Evolutionary conservation across 2,888 invertebrate genomes (phyloP), one percentile per base, ranked within the genome.

Genomic region (Proisotoma minuta): DNA sequence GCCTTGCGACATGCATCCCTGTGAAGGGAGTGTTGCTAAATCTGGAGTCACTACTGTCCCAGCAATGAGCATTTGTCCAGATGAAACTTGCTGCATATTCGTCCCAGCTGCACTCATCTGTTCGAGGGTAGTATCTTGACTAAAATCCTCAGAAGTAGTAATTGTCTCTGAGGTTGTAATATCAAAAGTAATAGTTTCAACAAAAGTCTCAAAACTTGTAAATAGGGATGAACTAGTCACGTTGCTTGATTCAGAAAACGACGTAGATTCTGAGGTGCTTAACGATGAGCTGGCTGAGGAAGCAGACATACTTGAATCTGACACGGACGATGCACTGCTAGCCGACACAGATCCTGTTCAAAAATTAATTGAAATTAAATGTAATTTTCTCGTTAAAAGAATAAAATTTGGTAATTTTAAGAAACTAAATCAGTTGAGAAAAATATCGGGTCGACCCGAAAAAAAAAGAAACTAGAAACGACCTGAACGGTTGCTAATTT

Each of bases 81-180:
- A n/a, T 23, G 20, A 8, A 18, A 23, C 18, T 8, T 18, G n/a
- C n/a, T n/a, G n/a, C n/a, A n/a, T n/a, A n/a, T n/a, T n/a, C n/a
- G n/a, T n/a, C 2, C 22, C 12, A 8, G 5, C 39, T 22, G 22
- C 10, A 22, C 39, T 3, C 8, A 54, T 63, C 18, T 66, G 58
- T 0, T 66, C 63, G 3, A 66, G 50, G 12, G 49, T 57, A 1
- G 60, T 68, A 28, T 65, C 65, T 12, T 48, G 54, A 51, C 57
- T 65, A 20, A 49, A 59, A 29, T 68, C 65, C 1, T 40, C 39
- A 1, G 48, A n/a, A 23, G 20, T 34, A 15, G 58, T 26, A n/a
- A n/a, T n/a, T n/a, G n/a, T n/a, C 0, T 47, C 28, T 4, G 28
- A 26, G 20, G 34, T 28, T 27, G 34, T 39, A 34, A 34, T 34